phyloP scores from a whole-genome alignment of 2,888 invertebrate genomes.

The Pristionchus exspectatus region DNA sequence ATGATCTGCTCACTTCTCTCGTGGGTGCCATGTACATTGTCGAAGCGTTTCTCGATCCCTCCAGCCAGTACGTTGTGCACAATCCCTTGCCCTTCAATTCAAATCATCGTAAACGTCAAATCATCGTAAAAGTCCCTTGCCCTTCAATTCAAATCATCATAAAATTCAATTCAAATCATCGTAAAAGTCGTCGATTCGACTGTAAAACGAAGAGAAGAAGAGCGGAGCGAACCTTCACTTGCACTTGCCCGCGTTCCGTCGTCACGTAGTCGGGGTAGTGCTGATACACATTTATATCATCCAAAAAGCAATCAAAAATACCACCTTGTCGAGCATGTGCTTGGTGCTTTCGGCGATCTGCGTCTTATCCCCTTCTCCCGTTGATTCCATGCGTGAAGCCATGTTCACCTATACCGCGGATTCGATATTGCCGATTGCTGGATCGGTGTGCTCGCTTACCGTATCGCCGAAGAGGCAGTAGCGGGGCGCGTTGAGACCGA shows the following conservation, averaged over 20 bases:
- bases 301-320: background rate
- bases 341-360: slow-evolving; percentile 74
- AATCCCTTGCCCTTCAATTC: slow-evolving; percentile 73
- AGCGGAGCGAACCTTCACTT: slow-evolving; percentile 61
- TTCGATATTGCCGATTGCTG: too few relatives aligned
- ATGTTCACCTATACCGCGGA: slow-evolving; percentile 72
- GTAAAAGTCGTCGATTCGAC: too few relatives aligned
- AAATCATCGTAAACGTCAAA: too few relatives aligned
- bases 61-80: slow-evolving; percentile 76
- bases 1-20: background rate
- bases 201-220: too few relatives aligned
- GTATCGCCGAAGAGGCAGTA: slow-evolving; percentile 78
- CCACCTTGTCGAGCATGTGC: slow-evolving; percentile 60
- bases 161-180: background rate
- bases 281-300: background rate
- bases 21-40: background rate
- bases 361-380: slow-evolving; percentile 73
- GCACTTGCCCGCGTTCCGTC: slow-evolving; percentile 71
- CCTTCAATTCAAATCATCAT: slow-evolving; percentile 58
- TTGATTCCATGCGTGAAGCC: slow-evolving; percentile 76
- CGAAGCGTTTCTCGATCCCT: slow-evolving; percentile 60
- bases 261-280: slow-evolving; percentile 72
- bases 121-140: slow-evolving; percentile 68
- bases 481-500: slow-evolving; percentile 78
- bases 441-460: slow-evolving; percentile 54